Percentiles rank a stretch among this genome's conserved stretches.
phyloP scores from a whole-genome alignment of 2,113 vertebrate genomes.

The Ammospiza nelsoni region DNA sequence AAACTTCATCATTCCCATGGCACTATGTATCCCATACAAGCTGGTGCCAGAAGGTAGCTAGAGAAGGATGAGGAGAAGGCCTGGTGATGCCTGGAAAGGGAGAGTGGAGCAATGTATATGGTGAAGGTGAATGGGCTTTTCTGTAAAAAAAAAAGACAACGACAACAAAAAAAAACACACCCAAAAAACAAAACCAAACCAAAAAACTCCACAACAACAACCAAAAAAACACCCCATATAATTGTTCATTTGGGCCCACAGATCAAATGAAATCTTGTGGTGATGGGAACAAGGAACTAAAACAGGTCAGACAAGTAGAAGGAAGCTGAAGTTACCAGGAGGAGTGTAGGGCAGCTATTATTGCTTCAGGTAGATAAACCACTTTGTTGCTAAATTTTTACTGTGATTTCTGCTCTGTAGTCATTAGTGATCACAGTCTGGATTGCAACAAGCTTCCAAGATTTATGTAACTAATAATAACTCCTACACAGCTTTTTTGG shows the following conservation, averaged over 20 bases:
- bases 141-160: not conserved
- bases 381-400: not conserved
- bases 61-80: not conserved
- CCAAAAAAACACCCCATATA: not conserved
- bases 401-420: not conserved
- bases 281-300: not conserved
- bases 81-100: not conserved
- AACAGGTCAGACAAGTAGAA: not conserved
- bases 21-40: not conserved
- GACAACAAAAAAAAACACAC: not conserved
- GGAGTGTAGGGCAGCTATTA: not conserved
- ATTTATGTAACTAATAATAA: constrained; percentile 28
- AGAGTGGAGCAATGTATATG: not conserved
- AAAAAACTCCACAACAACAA: too few species aligned
- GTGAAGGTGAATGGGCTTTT: not conserved
- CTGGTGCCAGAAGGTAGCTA: not conserved
- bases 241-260: not conserved
- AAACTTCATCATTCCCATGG: not conserved
- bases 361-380: not conserved
- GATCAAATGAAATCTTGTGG: not conserved
- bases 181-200: not conserved
- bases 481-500: not conserved
- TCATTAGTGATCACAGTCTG: not conserved
- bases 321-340: not conserved
- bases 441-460: not conserved